A percentile compares a stretch with the other conserved stretches of the same genome.
These are phyloP conservation scores for Spodoptera litura DNA, from an alignment of 1,140 invertebrate genomes.

Conservation along the genomic window DNA sequence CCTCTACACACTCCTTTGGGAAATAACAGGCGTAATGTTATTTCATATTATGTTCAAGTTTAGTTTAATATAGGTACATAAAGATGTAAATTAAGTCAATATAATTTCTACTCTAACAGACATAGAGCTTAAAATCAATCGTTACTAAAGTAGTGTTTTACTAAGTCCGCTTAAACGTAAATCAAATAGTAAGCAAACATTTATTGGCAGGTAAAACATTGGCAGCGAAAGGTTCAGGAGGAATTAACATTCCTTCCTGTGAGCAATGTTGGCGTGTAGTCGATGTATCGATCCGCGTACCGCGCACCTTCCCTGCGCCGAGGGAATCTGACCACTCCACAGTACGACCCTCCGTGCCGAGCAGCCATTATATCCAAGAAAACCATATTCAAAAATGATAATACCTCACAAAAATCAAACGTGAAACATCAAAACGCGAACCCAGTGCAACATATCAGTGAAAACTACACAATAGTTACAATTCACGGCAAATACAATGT, in stretches of 20 bases:
- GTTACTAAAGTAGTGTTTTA: neutral
- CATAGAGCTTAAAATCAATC: neutral
- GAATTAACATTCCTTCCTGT: slow-evolving; percentile 43
- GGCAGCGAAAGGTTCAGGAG: slow-evolving; percentile 9
- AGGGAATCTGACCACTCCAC: slow-evolving; percentile 19
- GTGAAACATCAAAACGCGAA: slow-evolving; percentile 37
- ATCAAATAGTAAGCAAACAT: neutral
- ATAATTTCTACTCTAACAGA: no score
- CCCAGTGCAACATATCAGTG: slow-evolving; percentile 46
- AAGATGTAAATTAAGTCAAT: no score
- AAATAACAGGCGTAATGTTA: no score
- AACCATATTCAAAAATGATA: slow-evolving; percentile 65
- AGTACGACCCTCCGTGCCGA: slow-evolving; percentile 50
- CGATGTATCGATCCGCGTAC: slow-evolving; percentile 70
- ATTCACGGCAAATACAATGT: slow-evolving; percentile 18
- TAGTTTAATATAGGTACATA: no score
- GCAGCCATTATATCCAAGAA: slow-evolving; percentile 70
- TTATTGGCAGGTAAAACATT: slow-evolving; percentile 19
- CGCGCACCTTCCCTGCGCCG: slow-evolving; percentile 72
- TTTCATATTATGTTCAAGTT: no score
- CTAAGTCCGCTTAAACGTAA: neutral
- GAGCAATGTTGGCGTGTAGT: slow-evolving; percentile 27
- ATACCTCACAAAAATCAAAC: slow-evolving; percentile 57
- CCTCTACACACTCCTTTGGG: no score
- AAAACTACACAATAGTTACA: slow-evolving; percentile 42